Percentiles rank a stretch among this genome's conserved stretches.
phyloP scores from a whole-genome alignment of 64 coral and sea anemone genomes.

The Pocillopora verrucosa region DNA sequence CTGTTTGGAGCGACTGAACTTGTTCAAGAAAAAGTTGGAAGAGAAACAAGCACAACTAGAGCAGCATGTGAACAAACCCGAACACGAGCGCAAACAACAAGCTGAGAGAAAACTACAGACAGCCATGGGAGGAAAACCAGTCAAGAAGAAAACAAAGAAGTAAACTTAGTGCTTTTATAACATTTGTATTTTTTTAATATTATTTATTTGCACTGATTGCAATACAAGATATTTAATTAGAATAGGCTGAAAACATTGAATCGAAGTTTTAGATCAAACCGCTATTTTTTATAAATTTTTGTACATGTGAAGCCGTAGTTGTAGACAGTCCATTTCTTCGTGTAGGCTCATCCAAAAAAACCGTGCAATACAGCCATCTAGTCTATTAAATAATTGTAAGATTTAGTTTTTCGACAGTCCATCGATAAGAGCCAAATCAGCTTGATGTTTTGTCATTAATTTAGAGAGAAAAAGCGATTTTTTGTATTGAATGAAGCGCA shows the following conservation, averaged over 20 bases:
- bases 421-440: too few relatives aligned
- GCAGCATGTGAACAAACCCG: constrained; percentile 49
- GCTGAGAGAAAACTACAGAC: constrained; percentile 62
- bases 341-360: too few relatives aligned
- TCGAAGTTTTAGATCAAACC: too few relatives aligned
- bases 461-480: too few relatives aligned
- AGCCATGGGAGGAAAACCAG: constrained; percentile 47
- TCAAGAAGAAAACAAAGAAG: constrained; percentile 69
- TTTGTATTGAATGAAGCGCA: too few relatives aligned
- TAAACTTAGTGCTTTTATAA: neutral
- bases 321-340: too few relatives aligned
- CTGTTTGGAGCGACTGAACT: constrained; percentile 79
- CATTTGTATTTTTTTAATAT: neutral
- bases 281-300: too few relatives aligned
- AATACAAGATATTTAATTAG: constrained; percentile 17
- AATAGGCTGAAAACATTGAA: neutral
- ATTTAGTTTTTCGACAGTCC: too few relatives aligned
- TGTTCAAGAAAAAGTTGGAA: constrained; percentile 88
- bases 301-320: too few relatives aligned
- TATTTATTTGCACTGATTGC: constrained; percentile 43
- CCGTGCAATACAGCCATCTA: too few relatives aligned
- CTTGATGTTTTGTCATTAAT: too few relatives aligned
- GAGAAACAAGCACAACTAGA: constrained; percentile 58
- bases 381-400: too few relatives aligned
- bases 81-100: constrained; percentile 54